Conservation (phyloP, 2,113 vertebrate genomes). For the Girardinichthys multiradiatus region DNA sequence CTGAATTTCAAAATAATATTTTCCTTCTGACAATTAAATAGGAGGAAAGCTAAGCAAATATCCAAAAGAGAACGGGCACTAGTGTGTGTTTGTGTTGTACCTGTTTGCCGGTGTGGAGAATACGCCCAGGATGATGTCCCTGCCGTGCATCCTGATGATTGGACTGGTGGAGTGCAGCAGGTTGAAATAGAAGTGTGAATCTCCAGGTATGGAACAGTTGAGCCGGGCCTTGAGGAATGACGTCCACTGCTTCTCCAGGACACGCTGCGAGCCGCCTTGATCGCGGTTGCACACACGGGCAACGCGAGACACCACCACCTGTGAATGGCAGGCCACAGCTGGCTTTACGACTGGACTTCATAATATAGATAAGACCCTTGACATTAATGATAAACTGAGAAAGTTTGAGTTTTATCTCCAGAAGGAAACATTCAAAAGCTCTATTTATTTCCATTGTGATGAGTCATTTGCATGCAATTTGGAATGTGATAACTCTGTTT, state of each 20-base stretch:
- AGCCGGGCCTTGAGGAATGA: conserved; percentile 96
- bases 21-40: neutral
- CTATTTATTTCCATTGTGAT: conserved; percentile 18
- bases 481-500: conserved; percentile 38
- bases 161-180: conserved; percentile 93
- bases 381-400: neutral
- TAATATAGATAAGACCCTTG: neutral
- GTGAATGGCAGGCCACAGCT: rapidly evolving
- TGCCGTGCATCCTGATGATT: conserved; percentile 88
- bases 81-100: conserved; percentile 61
- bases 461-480: conserved; percentile 53
- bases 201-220: conserved; percentile 95
- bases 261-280: conserved; percentile 90
- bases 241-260: conserved; percentile 97
- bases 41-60: neutral
- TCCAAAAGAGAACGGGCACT: neutral
- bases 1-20: no score
- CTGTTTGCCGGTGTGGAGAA: conserved; percentile 97
- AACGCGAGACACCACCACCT: conserved; percentile 95
- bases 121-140: conserved; percentile 89
- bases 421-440: conserved; percentile 43
- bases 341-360: neutral
- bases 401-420: conserved; percentile 44
- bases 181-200: conserved; percentile 98
- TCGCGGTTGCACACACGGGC: conserved; percentile 94